Evolutionary conservation across 2,888 invertebrate species (phyloP).

Genomic region (Selenia dentaria): DNA sequence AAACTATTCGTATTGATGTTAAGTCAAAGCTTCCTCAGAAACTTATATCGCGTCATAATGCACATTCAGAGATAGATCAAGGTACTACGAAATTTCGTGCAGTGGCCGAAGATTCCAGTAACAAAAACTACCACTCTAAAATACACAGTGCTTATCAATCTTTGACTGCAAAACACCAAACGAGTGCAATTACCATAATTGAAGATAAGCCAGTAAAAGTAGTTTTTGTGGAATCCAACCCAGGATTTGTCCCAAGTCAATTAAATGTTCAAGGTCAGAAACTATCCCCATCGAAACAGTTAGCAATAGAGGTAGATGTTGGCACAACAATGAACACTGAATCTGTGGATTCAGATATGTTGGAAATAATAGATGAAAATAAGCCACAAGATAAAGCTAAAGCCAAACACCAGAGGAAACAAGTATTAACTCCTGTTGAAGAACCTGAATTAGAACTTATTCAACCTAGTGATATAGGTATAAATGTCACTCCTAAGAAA

Average conservation of each 20-base stretch:
- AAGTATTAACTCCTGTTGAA: conserved; percentile 76
- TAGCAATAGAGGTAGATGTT: conserved; percentile 39
- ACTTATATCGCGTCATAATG: conserved; percentile 44
- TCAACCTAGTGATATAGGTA: conserved; percentile 65
- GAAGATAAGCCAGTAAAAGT: conserved; percentile 79
- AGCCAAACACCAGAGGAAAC: conserved; percentile 77
- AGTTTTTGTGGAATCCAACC: conserved; percentile 62
- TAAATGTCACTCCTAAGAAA: conserved; percentile 68
- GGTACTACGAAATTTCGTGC: conserved; percentile 38
- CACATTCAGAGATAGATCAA: conserved; percentile 45
- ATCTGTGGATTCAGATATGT: conserved; percentile 61
- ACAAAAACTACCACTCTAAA: conserved; percentile 68
- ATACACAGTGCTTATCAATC: conserved; percentile 73
- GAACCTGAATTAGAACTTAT: conserved; percentile 75
- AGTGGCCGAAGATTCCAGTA: conserved; percentile 49
- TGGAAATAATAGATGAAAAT: conserved; percentile 52
- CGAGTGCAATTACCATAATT: conserved; percentile 66
- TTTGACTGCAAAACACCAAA: conserved; percentile 66
- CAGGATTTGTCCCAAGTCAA: conserved; percentile 55
- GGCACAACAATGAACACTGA: conserved; percentile 44
- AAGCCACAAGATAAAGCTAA: conserved; percentile 64
- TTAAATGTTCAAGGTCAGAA: conserved; percentile 69
- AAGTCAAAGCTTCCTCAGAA: conserved; percentile 56
- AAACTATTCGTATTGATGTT: conserved; percentile 49
- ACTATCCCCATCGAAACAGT: conserved; percentile 60